Conservation (phyloP, 2,797 vertebrate species). For the Melanitta fusca region DNA sequence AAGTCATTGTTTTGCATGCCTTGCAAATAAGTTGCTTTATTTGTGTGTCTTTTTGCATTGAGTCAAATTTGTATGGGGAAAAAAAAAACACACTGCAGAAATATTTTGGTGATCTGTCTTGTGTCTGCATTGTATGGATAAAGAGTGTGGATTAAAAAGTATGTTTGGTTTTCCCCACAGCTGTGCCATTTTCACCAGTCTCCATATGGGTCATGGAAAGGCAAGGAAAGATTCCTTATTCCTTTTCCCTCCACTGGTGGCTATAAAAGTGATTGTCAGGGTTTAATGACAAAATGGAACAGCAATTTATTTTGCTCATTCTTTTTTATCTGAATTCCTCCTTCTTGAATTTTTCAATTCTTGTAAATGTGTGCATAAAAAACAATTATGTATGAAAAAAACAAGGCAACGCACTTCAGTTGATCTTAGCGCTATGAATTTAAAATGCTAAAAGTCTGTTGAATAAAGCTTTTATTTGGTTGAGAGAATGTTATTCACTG, state of each 20-base stretch:
- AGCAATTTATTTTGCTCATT: neutral
- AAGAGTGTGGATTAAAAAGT: neutral
- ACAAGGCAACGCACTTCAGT: neutral
- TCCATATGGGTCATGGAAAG: neutral
- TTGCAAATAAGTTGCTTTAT: neutral
- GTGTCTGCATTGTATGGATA: neutral
- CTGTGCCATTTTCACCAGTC: neutral
- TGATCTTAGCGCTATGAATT: neutral
- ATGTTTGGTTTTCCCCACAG: neutral
- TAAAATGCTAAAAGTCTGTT: neutral
- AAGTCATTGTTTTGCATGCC: neutral
- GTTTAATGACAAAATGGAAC: neutral
- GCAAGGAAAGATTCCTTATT: neutral
- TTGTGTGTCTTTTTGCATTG: neutral
- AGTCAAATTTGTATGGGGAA: neutral
- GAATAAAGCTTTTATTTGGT: neutral
- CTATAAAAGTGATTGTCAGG: neutral
- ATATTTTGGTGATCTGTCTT: neutral
- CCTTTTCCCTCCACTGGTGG: neutral
- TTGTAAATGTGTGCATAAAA: neutral
- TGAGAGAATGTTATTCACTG: neutral
- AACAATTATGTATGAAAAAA: neutral
- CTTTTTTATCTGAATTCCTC: neutral
- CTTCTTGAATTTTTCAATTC: neutral
- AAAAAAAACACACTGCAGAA: neutral